Percentiles rank a stretch among this genome's conserved stretches.
Evolutionary conservation across 2,888 invertebrate species (phyloP).

Genomic region (Coenonympha glycerion): DNA sequence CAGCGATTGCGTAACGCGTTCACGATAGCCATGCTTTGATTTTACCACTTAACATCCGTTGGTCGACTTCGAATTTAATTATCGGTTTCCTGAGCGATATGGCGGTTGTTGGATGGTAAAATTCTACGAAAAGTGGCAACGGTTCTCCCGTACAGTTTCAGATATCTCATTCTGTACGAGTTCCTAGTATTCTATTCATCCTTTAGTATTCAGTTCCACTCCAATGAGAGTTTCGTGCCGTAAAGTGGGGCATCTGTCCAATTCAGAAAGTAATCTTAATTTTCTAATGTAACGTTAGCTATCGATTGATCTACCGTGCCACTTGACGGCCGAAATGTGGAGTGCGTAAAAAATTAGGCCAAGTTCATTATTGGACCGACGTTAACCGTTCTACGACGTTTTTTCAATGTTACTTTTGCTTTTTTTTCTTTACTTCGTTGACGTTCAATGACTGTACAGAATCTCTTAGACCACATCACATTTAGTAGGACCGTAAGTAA

Average conservation of each 20-base stretch:
- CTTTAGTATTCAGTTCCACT: neutral
- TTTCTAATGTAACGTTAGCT: neutral
- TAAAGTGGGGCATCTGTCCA: neutral
- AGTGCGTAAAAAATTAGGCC: slow-evolving; percentile 6
- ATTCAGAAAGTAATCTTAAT: neutral
- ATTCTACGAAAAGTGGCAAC: neutral
- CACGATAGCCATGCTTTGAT: too few relatives aligned
- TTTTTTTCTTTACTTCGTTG: neutral
- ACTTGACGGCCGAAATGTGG: slow-evolving; percentile 1
- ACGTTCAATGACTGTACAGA: too few relatives aligned
- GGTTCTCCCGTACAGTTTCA: too few relatives aligned
- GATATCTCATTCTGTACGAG: too few relatives aligned
- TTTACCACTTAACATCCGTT: neutral
- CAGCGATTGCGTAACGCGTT: too few relatives aligned
- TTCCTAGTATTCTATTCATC: neutral
- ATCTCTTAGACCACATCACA: too few relatives aligned
- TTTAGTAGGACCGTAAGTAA: too few relatives aligned
- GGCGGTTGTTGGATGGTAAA: neutral
- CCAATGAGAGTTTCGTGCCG: neutral
- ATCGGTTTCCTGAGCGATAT: neutral
- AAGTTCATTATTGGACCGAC: slow-evolving; percentile 1
- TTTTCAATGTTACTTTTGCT: neutral
- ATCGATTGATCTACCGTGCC: neutral
- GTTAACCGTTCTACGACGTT: slow-evolving; percentile 5
- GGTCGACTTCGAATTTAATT: neutral